Conservation (phyloP, 2,797 vertebrate species). For the Manis pentadactyla region DNA sequence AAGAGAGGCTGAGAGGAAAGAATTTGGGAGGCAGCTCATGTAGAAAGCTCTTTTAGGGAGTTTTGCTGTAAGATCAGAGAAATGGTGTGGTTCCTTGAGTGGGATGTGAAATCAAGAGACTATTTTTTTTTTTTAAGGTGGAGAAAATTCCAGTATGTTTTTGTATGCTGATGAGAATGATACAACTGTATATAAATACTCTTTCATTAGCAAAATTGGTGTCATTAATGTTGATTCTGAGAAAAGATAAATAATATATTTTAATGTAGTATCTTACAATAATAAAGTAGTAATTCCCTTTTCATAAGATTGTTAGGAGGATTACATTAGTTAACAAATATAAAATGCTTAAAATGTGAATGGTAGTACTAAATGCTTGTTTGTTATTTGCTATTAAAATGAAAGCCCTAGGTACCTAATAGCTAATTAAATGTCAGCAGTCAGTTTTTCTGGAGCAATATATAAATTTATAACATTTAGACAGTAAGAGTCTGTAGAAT, state of each 20-base stretch:
- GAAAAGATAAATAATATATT: neutral
- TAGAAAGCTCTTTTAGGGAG: neutral
- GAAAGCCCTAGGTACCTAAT: neutral
- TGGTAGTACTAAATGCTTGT: neutral
- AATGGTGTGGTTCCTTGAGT: neutral
- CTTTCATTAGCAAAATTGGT: neutral
- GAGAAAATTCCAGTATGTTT: neutral
- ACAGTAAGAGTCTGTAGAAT: neutral
- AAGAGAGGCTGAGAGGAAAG: neutral
- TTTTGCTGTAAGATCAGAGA: neutral
- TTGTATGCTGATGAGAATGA: neutral
- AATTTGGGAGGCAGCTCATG: neutral
- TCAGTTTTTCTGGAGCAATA: slow-evolving; percentile 1
- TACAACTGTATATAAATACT: neutral
- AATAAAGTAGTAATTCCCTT: neutral
- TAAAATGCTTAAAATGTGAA: slow-evolving; percentile 28
- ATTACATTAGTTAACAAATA: neutral
- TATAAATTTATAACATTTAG: neutral
- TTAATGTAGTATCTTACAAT: neutral
- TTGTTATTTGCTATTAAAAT: slow-evolving; percentile 3
- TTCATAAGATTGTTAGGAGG: neutral
- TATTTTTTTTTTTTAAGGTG: neutral
- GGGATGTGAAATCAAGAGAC: neutral
- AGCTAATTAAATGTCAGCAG: neutral
- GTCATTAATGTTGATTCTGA: neutral